Evolutionary conservation across 1,140 invertebrate species (phyloP).

Genomic region (Calephelis virginiensis): DNA sequence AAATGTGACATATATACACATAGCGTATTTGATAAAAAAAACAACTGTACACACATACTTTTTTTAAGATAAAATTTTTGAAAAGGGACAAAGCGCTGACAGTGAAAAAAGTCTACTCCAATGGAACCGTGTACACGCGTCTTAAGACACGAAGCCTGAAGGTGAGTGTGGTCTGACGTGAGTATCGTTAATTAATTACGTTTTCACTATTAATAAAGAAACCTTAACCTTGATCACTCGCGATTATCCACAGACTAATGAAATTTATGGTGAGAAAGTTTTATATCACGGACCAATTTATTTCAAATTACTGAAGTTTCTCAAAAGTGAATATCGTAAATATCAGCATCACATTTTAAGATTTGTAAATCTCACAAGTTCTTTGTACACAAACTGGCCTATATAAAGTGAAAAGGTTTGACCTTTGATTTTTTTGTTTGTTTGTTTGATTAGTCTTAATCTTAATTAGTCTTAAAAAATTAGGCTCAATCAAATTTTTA

Average conservation of each 20-base stretch:
- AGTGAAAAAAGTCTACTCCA: too few relatives aligned
- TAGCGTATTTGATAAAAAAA: too few relatives aligned
- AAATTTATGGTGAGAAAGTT: conserved; percentile 10
- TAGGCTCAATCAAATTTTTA: too few relatives aligned
- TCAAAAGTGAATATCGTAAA: not conserved
- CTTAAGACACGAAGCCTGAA: not conserved
- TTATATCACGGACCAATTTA: not conserved
- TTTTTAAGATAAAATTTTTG: too few relatives aligned
- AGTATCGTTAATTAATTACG: conserved; percentile 8
- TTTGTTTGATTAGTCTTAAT: too few relatives aligned
- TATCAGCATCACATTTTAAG: not conserved
- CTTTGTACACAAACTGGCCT: too few relatives aligned
- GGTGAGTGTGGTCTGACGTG: not conserved
- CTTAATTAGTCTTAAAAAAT: too few relatives aligned
- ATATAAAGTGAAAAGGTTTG: too few relatives aligned
- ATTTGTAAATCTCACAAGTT: not conserved
- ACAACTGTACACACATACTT: too few relatives aligned
- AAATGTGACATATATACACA: too few relatives aligned
- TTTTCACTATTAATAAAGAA: conserved; percentile 10
- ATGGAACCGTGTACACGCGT: not conserved
- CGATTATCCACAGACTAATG: conserved; percentile 1
- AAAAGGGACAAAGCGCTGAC: too few relatives aligned
- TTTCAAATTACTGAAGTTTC: not conserved
- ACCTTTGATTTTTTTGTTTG: too few relatives aligned
- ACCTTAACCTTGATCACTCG: conserved; percentile 11